Evolutionary conservation across 2,888 invertebrate genomes (phyloP).

Genomic region (Ceriagrion tenellum): DNA sequence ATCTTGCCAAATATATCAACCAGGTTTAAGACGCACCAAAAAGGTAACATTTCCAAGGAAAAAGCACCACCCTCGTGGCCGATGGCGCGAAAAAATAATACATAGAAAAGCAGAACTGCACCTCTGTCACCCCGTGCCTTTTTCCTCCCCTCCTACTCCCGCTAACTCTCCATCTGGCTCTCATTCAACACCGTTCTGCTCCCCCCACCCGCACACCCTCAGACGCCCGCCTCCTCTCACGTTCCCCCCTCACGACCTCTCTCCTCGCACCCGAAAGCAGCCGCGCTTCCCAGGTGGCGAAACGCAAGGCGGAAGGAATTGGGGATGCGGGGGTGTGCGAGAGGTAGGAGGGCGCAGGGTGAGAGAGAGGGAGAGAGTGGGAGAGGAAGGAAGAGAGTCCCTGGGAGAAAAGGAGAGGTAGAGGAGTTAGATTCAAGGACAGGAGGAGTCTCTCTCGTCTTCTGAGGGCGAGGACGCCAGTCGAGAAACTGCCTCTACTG

Average conservation of each 20-base stretch:
- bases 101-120: neutral
- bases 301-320: constrained; percentile 42
- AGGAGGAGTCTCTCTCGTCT: neutral
- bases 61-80: neutral
- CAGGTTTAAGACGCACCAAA: neutral
- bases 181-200: neutral
- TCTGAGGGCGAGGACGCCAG: neutral
- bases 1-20: neutral
- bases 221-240: constrained; percentile 1
- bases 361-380: neutral
- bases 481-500: constrained; percentile 42
- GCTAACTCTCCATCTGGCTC: neutral
- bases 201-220: neutral
- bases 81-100: neutral
- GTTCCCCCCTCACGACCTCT: constrained; percentile 1
- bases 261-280: constrained; percentile 13
- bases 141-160: neutral
- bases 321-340: neutral
- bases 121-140: neutral
- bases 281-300: neutral
- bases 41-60: neutral
- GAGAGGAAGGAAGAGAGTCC: no score
- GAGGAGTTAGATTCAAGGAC: constrained; percentile 53
- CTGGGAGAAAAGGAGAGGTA: neutral
- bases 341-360: neutral